Evolutionary conservation across 2,113 vertebrate species (phyloP).

Genomic region (Fulica atra): DNA sequence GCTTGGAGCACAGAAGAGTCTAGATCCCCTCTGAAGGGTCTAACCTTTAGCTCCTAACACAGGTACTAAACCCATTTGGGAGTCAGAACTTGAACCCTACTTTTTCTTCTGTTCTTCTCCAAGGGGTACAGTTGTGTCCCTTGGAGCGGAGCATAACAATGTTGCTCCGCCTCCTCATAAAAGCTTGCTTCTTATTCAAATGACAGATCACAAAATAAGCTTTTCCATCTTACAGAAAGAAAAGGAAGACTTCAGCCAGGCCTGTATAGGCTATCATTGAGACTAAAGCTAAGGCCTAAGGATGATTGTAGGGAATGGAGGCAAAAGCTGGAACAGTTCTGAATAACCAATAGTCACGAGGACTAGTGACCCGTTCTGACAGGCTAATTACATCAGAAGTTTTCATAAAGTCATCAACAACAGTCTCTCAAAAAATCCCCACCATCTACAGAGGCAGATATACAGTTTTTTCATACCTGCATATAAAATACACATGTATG

Average conservation of each 20-base stretch:
- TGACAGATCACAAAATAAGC: not conserved
- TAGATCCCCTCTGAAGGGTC: not conserved
- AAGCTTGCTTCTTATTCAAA: not conserved
- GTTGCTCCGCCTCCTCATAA: not conserved
- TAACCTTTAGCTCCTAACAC: not conserved
- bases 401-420: not conserved
- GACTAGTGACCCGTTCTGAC: not conserved
- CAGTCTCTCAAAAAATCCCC: not conserved
- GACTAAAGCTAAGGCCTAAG: not conserved
- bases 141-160: not conserved
- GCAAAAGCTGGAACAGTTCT: not conserved
- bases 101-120: not conserved
- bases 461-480: not conserved
- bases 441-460: accelerated
- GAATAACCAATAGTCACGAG: not conserved
- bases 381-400: not conserved
- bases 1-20: not conserved
- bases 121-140: not conserved
- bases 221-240: not conserved
- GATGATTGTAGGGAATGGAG: not conserved
- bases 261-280: not conserved
- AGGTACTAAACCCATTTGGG: not conserved
- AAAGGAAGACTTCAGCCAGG: not conserved
- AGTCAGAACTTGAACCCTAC: not conserved
- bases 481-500: not conserved